Evolutionary conservation across 2,797 vertebrate species (phyloP), one percentile per base, ranked within the genome.

Genomic region (Sebastiscus tertius): DNA sequence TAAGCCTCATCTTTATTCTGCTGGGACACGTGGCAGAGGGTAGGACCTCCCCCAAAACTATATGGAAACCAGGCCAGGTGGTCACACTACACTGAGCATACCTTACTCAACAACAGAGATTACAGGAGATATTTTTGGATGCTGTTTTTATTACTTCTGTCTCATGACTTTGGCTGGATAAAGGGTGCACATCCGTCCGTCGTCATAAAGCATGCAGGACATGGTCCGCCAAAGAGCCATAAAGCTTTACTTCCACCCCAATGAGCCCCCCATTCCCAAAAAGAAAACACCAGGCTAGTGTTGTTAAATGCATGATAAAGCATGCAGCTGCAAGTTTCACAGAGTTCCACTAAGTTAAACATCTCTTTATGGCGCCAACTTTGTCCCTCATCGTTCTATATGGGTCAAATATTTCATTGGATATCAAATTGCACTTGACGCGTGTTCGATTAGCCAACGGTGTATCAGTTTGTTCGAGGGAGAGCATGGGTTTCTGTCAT

Each of bases 291-390:
- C 75, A 42, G 73, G 63, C 66, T 63, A 52, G 70, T 79, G 80
- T 56, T 80, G 84, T 91, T 90, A 84, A 83, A 91, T 69, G 84
- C 87, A 65, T 63, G 61, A 92, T 87, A 90, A 92, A 91, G 70
- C 80, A 22, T 77, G 72, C 81, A 83, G 74, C 64, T 66, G 72
- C 64, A 59, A 12, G 29, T 90, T 89, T 87, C 74, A 84, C 82
- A 34, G 46, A 73, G 84, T 83, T 86, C 77, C 58, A 72, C 79
- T 56, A 75, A 80, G 79, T 85, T 88, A 86, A 91, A 81, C 72
- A 68, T 42, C 42, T 26, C 46, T 85, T 88, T 84, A 90, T 27
- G 65, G 33, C 24, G 64, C 67, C 79, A 29, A 27, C n/a, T 29
- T 72, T 88, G 56, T 77, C 75, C 80, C 55, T 77, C 68, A 49